Evolutionary conservation across 2,797 vertebrate species (phyloP).

Genomic region (Thalassophryne amazonica): DNA sequence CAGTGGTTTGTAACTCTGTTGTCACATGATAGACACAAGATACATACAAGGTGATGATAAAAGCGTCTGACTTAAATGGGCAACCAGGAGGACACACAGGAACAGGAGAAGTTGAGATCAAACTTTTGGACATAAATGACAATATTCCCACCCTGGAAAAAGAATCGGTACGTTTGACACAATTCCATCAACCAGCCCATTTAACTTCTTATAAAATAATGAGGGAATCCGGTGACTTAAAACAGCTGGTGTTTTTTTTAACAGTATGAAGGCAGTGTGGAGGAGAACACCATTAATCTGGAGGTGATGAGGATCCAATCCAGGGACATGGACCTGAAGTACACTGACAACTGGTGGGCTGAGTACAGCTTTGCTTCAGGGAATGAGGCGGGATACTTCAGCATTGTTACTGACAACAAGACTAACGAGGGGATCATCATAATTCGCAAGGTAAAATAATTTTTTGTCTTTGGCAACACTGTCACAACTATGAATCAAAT

Average conservation of each 20-base stretch:
- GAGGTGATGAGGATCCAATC: slow-evolving; percentile 86
- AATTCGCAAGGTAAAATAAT: slow-evolving; percentile 83
- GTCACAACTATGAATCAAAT: neutral
- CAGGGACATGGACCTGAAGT: slow-evolving; percentile 81
- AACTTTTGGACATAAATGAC: slow-evolving; percentile 90
- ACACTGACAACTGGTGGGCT: slow-evolving; percentile 88
- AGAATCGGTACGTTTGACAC: slow-evolving; percentile 47
- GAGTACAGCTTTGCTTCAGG: slow-evolving; percentile 85
- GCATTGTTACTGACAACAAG: slow-evolving; percentile 81
- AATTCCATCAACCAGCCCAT: neutral
- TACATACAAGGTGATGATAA: slow-evolving; percentile 79
- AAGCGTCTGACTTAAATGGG: slow-evolving; percentile 79
- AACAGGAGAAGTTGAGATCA: slow-evolving; percentile 76
- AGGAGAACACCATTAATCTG: slow-evolving; percentile 83
- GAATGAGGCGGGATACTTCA: slow-evolving; percentile 89
- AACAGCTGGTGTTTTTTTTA: slow-evolving; percentile 15
- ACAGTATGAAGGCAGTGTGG: slow-evolving; percentile 84
- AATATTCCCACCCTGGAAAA: slow-evolving; percentile 84
- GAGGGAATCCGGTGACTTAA: neutral
- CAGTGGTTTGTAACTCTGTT: neutral
- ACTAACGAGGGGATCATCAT: slow-evolving; percentile 91
- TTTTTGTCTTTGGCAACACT: neutral
- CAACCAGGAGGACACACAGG: slow-evolving; percentile 39
- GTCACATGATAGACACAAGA: slow-evolving; percentile 62
- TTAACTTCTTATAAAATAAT: neutral